Conservation (phyloP, 2,113 vertebrate species). For the Callipepla californica region DNA sequence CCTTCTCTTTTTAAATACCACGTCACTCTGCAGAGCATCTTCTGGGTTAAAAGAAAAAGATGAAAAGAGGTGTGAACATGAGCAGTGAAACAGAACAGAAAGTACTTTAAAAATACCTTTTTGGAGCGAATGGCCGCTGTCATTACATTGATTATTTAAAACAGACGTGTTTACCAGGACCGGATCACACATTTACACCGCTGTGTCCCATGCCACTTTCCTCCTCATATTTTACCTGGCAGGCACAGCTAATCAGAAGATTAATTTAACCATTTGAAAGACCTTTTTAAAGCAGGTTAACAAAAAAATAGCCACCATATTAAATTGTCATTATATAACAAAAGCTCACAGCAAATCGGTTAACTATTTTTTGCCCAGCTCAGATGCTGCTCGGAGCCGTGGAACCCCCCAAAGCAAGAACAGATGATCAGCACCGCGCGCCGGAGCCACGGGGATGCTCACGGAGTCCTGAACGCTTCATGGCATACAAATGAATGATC, state of each 20-base stretch:
- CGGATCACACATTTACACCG: conserved; percentile 31
- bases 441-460: conserved; percentile 84
- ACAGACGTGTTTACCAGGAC: conserved; percentile 76
- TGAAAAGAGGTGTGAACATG: background rate
- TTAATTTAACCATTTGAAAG: conserved; percentile 68
- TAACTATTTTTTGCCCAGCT: conserved; percentile 77
- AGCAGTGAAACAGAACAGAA: conserved; percentile 56
- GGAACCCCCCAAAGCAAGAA: conserved; percentile 84
- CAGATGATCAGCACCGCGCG: conserved; percentile 91
- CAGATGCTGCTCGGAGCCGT: conserved; percentile 75
- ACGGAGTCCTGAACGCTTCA: conserved; percentile 80
- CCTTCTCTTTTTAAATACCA: conserved; percentile 51
- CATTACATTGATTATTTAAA: conserved; percentile 79
- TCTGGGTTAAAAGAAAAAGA: conserved; percentile 8
- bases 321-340: conserved; percentile 75
- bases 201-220: conserved; percentile 54
- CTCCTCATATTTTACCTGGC: conserved; percentile 70
- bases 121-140: conserved; percentile 73
- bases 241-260: conserved; percentile 72
- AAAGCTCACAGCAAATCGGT: conserved; percentile 78
- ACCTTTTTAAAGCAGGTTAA: conserved; percentile 72
- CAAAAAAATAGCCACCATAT: conserved; percentile 67
- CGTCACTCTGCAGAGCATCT: conserved; percentile 43
- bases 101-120: conserved; percentile 44
- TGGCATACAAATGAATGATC: conserved; percentile 91